Evolutionary conservation across 53 echinoderm and acorn worm species (phyloP), one percentile per base, ranked within the genome.

Genomic region (Echinometra lucunter): DNA sequence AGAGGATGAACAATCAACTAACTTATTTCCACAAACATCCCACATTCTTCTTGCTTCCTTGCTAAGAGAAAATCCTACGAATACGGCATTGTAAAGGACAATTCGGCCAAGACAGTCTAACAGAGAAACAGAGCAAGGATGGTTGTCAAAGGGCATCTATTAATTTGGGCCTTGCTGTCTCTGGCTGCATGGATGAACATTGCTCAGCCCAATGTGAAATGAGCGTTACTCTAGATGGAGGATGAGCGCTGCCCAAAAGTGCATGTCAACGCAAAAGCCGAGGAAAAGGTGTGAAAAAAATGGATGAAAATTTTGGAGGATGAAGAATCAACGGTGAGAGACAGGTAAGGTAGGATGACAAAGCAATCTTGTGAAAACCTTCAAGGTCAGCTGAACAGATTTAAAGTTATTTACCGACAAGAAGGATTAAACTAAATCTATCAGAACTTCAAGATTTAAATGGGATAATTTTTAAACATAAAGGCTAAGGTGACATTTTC

Each of bases 81-180:
- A 67, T 67, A 30, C 28, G 9, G 34, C 32, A 32, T 32, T 32
- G 69, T 63, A 63, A 6, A 63, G 3, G 25, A 25, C 25, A 35
- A 72, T 8, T 35, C 42, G 19, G 44, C 49, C 85, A 45, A 13
- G 44, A 85, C 30, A 85, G n/a, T 49, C 53, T 47, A n/a, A 44
- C 12, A 30, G 49, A 85, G 85, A 45, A 49, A 78, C 6, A 23
- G n/a, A n/a, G n/a, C 44, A 81, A 6, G 15, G 85, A 53, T 13
- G 85, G 49, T 28, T n/a, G 85, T 85, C 47, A 85, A 85, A 85
- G 53, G 85, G 85, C 85, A 85, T 85, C 85, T 85, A 85, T 85
- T 85, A 85, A 85, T 85, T 85, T 85, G 49, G 85, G 9, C 85
- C 85, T 85, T 45, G 85, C 85, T 85, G 53, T 85, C 53, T 85